A percentile compares a stretch with the other conserved stretches of the same genome.
Conservation (phyloP, 2,797 vertebrate species). For the Danio aesculapii region DNA sequence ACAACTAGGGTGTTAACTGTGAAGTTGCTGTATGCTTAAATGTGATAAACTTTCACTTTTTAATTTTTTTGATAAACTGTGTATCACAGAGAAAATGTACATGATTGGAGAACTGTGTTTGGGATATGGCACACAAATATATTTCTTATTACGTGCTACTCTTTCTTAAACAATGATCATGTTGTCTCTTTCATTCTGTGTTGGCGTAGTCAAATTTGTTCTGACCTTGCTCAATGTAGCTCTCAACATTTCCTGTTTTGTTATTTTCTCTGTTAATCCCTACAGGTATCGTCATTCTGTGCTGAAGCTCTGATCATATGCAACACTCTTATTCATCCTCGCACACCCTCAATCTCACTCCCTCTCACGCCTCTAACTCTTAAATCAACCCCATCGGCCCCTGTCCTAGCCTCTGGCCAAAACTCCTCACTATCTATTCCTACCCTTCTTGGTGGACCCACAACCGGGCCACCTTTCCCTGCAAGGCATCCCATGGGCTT, state of each 20-base stretch:
- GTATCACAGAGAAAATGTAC: not conserved
- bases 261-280: not conserved
- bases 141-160: not conserved
- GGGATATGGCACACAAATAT: no score
- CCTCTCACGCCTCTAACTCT: slow-evolving; percentile 74
- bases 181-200: not conserved
- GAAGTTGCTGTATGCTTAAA: no score
- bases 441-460: slow-evolving; percentile 77
- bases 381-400: slow-evolving; percentile 72
- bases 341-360: slow-evolving; percentile 79
- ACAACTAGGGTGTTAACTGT: no score
- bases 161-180: not conserved
- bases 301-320: slow-evolving; percentile 85
- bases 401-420: slow-evolving; percentile 70
- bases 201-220: slow-evolving; percentile 24
- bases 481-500: slow-evolving; percentile 76
- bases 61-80: no score
- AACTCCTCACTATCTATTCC: slow-evolving; percentile 72
- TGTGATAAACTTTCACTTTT: no score
- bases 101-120: not conserved
- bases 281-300: slow-evolving; percentile 89
- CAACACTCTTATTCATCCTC: slow-evolving; percentile 86
- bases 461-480: slow-evolving; percentile 70
- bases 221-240: not conserved
- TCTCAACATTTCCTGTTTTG: not conserved